Conservation (phyloP, 2,797 vertebrate species). For the Fistularia commersonii region DNA sequence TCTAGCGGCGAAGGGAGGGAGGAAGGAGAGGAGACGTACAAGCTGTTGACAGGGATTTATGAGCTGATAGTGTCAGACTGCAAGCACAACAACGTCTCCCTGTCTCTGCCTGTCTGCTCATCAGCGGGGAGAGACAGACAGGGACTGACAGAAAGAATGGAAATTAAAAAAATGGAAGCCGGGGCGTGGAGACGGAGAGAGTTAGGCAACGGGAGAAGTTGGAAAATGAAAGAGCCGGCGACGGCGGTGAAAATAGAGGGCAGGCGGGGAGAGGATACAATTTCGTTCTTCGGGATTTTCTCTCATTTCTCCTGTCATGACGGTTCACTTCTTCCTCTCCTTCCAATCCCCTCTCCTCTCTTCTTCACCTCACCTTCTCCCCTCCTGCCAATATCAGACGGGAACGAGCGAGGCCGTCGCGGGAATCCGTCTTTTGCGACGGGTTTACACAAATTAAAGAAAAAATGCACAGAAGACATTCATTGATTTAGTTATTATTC, state of each 20-base stretch:
- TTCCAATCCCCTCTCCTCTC: no score
- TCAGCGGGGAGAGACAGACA: constrained; percentile 45
- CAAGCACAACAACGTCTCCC: constrained; percentile 62
- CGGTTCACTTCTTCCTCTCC: no score
- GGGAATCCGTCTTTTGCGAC: no score
- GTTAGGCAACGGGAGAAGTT: constrained; percentile 57
- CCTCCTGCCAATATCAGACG: no score
- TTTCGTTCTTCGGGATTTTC: constrained; percentile 24
- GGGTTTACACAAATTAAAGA: no score
- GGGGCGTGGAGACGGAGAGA: constrained; percentile 10
- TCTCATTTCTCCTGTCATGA: neutral
- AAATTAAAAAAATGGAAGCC: neutral
- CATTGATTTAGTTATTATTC: no score
- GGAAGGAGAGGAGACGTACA: constrained; percentile 65
- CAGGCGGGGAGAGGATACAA: constrained; percentile 10
- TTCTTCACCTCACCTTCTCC: no score
- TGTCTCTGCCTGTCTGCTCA: constrained; percentile 64
- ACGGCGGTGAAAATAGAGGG: constrained; percentile 13
- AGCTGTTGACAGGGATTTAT: constrained; percentile 77
- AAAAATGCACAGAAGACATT: no score
- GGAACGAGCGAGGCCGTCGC: no score
- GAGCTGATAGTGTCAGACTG: constrained; percentile 72
- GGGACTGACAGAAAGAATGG: constrained; percentile 52
- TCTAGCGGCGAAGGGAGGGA: constrained; percentile 28
- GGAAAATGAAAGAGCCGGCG: constrained; percentile 24